phyloP scores from a whole-genome alignment of 2,113 vertebrate species.

The human (Homo sapiens) region DNA sequence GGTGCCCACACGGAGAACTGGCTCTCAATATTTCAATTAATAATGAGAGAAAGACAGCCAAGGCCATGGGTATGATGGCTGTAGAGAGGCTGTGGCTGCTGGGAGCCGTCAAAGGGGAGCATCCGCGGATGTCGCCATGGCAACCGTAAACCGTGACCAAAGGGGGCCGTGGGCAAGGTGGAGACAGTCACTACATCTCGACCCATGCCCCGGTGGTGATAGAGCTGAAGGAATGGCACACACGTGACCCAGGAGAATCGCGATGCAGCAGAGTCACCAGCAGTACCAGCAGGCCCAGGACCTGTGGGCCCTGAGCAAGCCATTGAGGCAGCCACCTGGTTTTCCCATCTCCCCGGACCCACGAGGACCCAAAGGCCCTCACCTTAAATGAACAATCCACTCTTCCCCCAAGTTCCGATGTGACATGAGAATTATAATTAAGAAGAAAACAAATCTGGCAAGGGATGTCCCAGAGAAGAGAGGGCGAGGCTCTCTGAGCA shows the following conservation, averaged over 20 bases:
- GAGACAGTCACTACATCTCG: neutral
- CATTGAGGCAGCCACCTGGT: neutral
- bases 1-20: neutral
- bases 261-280: rapidly evolving
- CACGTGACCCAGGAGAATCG: neutral
- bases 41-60: conserved; percentile 34
- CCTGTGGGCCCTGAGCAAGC: neutral
- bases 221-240: neutral
- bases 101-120: neutral
- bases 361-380: rapidly evolving
- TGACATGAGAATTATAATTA: neutral
- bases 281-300: too few relatives aligned
- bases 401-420: neutral
- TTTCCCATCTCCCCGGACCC: neutral
- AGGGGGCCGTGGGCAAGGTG: conserved; percentile 31
- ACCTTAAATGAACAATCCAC: neutral
- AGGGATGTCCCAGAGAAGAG: neutral
- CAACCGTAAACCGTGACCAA: conserved; percentile 7
- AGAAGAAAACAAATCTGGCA: neutral
- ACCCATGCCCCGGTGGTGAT: neutral
- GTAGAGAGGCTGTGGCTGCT: conserved; percentile 24
- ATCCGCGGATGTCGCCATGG: conserved; percentile 22
- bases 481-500: neutral
- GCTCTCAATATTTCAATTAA: conserved; percentile 53
- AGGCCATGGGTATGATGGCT: conserved; percentile 38